Base-by-base conservation (phyloP, 2,888 invertebrate species). In the Epirrita christyi region DNA sequence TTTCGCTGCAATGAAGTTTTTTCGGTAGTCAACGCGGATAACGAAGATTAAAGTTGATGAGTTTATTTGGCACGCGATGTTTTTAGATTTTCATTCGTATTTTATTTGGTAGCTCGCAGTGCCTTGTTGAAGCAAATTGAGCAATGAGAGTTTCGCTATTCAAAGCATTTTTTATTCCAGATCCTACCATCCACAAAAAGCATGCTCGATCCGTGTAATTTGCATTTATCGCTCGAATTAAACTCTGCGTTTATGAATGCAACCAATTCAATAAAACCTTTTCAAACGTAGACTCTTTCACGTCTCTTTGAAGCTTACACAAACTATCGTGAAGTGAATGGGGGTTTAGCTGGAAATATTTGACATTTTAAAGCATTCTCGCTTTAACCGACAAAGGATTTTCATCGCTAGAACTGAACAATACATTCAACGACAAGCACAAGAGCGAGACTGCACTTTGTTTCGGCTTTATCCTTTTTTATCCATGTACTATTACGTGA, bases 401-500 rank as follows among this genome's bases (percentile, higher is more conserved):
- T 62, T 57, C 29, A 29, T 46, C 32, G 43, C 49, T 41, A 55
- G 47, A 6, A 44, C 47, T 45, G 60, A 45, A 64, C 67, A 63
- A 64, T 64, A 51, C 51, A 46, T 34, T 15, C 34, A 50, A 37
- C 40, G 37, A 46, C 40, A 56, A 57, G 53, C 50, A 37, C 41
- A 27, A 34, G 43, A 52, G 45, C 28, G 21, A 14, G 21, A 15
- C 15, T n/a, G n/a, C n/a, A n/a, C n/a, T 14, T 10, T 13, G 61
- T 59, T 61, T 57, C 46, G 64, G 58, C 61, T 63, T 57, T 62
- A 50, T 59, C 48, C 56, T 59, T 64, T 55, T 49, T 50, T 54
- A 38, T n/a, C 28, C 36, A 58, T 61, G 63, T 49, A 50, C 51
- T 53, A 57, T 64, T 64, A 61, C 66, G 64, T 64, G 61, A 65